Evolutionary conservation across 1,140 invertebrate species (phyloP), one percentile per base, ranked within the genome.

Genomic region (Drosophila sp.): DNA sequence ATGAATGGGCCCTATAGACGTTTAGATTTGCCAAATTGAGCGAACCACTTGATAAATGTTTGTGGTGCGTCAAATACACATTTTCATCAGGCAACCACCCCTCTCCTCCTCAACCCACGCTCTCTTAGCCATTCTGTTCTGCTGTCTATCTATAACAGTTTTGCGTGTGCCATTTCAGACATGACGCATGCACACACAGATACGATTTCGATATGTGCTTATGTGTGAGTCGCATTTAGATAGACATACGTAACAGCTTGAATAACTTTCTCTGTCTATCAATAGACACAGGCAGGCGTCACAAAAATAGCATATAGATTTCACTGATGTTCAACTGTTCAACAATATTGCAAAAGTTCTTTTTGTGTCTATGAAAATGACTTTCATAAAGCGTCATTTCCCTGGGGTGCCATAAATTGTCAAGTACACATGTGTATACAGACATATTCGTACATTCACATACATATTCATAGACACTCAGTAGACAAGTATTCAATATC

Each of bases 321-420:
- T 76, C 54, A 13, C 82, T n/a, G n/a, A n/a, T n/a, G n/a, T n/a
- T n/a, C 51, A 45, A 40, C 34, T 36, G 43, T 8, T 29, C 48
- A 50, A 76, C 82, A 86, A 87, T 87, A 87, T 87, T 76, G 78
- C 64, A 78, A 78, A 86, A 86, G 82, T 74, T 83, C 61, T 81
- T 43, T 66, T 25, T 38, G 21, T 64, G 61, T 81, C 48, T 87
- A 87, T 81, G 78, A 87, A 82, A 82, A 73, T 74, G 71, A 50
- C 82, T 78, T 78, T 87, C 82, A 87, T 78, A 86, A 67, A 76
- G 84, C 82, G 78, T 81, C 82, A 86, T 65, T 72, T 82, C 82
- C 82, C 75, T 36, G 21, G 82, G 72, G 82, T 72, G 78, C 78
- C 82, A 87, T 86, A 86, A 86, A 87, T 71, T 16, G 25, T 29